Evolutionary conservation across 2,113 vertebrate species (phyloP), one percentile per base, ranked within the genome.

Genomic region (Nesoenas mayeri): DNA sequence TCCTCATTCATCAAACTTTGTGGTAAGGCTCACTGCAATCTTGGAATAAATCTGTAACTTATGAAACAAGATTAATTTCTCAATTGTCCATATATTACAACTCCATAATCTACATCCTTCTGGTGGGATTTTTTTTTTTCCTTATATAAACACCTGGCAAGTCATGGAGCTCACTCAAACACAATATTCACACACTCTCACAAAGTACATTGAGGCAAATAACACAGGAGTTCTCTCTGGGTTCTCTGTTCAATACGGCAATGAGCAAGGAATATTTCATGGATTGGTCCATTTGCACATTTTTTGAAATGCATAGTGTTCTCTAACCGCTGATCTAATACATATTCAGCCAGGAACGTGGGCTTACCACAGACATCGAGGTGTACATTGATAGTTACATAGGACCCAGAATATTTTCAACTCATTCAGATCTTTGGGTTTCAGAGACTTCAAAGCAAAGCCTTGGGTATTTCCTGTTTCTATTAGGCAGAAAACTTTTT

Each of bases 51-150:
- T 85, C 80, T 92, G 78, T 69, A 90, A 90, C 4, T 88, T 79
- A 87, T 71, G 70, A 91, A 94, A 94, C 53, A 21, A 95, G 78
- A 92, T 73, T 74, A 89, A 95, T 91, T 93, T 89, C 70, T 90
- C 66, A 77, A 38, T 85, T 91, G 62, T 31, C 36, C 54, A 34
- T 85, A 53, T 75, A 40, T 64, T 93, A 26, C 17, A 36, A 47
- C 17, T 31, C 28, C 47, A 50, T 50, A 77, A 75, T 34, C 54
- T 69, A 82, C 26, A 56, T 44, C 20, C 6, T 22, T 75, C 15
- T 24, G 12, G 26, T 34, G 64, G 25, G 25, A 25, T 5, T 73
- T 91, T 24, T 42, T 22, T 31, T 56, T 38, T 19, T 42, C 42
- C 38, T 42, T 48, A 72, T 70, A n/a, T 32, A 9, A n/a, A 79